Conservation (phyloP, 2,797 vertebrate species). For the Pyrocephalus nanus region DNA sequence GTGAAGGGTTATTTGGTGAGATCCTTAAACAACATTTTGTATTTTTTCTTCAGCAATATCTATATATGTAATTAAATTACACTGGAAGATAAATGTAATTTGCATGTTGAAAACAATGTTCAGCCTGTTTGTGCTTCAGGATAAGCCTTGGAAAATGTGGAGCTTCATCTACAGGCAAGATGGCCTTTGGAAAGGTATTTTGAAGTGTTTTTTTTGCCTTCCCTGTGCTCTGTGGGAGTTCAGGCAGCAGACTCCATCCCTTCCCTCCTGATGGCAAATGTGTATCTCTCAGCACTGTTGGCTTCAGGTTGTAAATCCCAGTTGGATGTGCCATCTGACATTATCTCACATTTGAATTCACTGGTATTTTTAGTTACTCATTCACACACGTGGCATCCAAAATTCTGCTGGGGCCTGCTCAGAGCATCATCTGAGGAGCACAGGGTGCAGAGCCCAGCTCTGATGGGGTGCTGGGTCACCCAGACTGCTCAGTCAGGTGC, state of each 20-base stretch:
- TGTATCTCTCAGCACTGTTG: background rate
- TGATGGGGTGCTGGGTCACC: accelerated
- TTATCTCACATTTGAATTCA: background rate
- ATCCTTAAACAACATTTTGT: background rate
- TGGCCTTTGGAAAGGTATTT: background rate
- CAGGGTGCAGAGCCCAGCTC: background rate
- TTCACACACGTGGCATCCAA: background rate
- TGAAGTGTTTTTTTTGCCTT: background rate
- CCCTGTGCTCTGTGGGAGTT: background rate
- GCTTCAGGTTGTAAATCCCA: background rate
- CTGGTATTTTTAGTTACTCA: constrained; percentile 27
- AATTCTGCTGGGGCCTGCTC: background rate
- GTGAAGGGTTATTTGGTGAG: background rate
- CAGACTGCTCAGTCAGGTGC: background rate
- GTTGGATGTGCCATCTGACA: constrained; percentile 41
- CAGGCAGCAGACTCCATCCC: background rate
- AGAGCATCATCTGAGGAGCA: background rate
- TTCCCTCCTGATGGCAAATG: constrained; percentile 10
- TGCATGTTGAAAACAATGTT: background rate
- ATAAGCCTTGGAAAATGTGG: background rate
- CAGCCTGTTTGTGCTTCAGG: background rate
- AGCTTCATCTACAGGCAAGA: background rate
- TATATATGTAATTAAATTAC: background rate
- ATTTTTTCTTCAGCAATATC: background rate
- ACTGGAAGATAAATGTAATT: background rate